These are phyloP conservation scores for Hesperophylax magnus DNA, from an alignment of 1,140 invertebrate genomes.

Conservation along the genomic window DNA sequence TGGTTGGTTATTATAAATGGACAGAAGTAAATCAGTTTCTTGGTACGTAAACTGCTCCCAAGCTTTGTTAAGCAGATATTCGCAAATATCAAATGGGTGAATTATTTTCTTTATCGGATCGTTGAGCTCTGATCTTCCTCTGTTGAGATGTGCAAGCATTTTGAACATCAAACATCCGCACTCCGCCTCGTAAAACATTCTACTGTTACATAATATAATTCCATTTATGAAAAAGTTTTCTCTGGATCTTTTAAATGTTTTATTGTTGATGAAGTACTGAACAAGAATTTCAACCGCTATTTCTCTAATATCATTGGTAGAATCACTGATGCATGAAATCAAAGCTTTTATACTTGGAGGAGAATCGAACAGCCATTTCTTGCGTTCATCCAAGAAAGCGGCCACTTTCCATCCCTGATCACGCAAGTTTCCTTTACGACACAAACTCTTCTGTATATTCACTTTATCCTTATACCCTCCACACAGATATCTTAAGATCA, in stretches of 20 bases:
- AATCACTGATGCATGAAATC: conserved; percentile 44
- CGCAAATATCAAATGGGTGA: conserved; percentile 9
- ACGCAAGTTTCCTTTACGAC: conserved; percentile 34
- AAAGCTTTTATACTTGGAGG: conserved; percentile 15
- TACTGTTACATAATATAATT: conserved; percentile 47
- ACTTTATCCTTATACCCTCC: conserved; percentile 59
- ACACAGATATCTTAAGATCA: conserved; percentile 60
- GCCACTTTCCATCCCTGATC: conserved; percentile 45
- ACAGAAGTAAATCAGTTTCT: conserved; percentile 44
- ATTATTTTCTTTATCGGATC: not conserved
- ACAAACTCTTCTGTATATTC: conserved; percentile 44
- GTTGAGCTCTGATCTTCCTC: not conserved
- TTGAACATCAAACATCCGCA: conserved; percentile 51
- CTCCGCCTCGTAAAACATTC: conserved; percentile 52
- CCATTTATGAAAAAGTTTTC: conserved; percentile 47
- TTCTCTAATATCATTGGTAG: conserved; percentile 49
- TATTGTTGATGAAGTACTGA: conserved; percentile 37
- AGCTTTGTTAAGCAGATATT: conserved; percentile 48
- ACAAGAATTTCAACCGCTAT: conserved; percentile 45
- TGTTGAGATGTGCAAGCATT: conserved; percentile 42
- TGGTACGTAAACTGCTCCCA: conserved; percentile 46
- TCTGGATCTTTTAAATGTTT: conserved; percentile 9
- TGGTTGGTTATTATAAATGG: conserved; percentile 51
- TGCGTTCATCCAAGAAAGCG: conserved; percentile 33
- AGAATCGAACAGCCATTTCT: conserved; percentile 46